Conservation (phyloP, 2,797 vertebrate species). For the Gymnoscopelus braueri region DNA sequence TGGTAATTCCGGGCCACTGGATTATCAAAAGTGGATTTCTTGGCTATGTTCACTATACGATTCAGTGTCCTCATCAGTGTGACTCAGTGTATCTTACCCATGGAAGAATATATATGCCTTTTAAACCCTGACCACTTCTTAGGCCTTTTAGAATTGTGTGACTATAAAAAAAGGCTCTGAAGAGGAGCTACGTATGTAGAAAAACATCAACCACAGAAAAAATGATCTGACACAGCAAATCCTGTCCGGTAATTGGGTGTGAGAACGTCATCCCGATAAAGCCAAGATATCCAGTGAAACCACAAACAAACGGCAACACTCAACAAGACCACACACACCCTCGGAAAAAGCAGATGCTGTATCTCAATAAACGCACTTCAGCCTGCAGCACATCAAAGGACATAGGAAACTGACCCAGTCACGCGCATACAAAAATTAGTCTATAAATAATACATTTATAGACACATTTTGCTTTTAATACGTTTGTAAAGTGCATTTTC, state of each 20-base stretch:
- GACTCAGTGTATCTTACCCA: background rate
- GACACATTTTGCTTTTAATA: background rate
- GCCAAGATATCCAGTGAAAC: conserved; percentile 53
- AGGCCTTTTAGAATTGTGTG: no score
- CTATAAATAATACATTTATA: background rate
- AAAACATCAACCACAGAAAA: background rate
- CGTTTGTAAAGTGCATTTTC: no score
- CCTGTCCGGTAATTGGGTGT: background rate
- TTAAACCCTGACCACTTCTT: background rate
- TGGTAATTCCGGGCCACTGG: background rate
- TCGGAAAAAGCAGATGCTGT: conserved; percentile 45
- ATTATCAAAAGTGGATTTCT: conserved; percentile 12
- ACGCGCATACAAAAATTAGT: background rate
- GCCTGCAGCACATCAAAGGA: conserved; percentile 45
- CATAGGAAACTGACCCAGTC: conserved; percentile 17
- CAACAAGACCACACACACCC: conserved; percentile 63
- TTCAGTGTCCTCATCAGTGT: background rate
- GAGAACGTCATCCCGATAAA: conserved; percentile 49
- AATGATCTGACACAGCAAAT: conserved; percentile 33
- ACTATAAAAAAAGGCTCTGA: no score
- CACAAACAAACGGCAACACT: conserved; percentile 47
- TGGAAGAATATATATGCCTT: background rate
- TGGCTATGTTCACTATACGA: background rate
- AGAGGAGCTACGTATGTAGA: no score
- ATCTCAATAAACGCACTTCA: conserved; percentile 50